A percentile compares a stretch with the other conserved stretches of the same genome.
Conservation (phyloP, 1,140 invertebrate genomes). For the Drosophila navojoa region DNA sequence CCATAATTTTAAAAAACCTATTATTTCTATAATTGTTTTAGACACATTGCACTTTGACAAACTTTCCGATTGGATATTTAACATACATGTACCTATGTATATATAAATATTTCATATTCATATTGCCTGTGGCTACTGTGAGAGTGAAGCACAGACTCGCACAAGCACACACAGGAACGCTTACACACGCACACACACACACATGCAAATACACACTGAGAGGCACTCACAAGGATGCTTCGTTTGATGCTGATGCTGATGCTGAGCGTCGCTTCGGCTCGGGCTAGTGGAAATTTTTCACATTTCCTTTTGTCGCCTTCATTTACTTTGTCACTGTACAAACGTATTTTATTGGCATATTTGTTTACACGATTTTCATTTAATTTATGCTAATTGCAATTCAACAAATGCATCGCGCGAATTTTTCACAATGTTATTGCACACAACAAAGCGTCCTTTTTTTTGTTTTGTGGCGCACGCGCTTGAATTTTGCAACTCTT, state of each 20-base stretch:
- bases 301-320: constrained; percentile 14
- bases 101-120: constrained; percentile 26
- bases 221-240: constrained; percentile 64
- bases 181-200: constrained; percentile 30
- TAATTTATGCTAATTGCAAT: constrained; percentile 1
- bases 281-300: constrained; percentile 14
- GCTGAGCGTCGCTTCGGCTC: constrained; percentile 36
- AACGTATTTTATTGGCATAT: constrained; percentile 2
- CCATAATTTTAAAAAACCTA: no score
- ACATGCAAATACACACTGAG: constrained; percentile 27
- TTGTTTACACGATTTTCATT: not conserved
- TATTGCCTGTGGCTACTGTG: constrained; percentile 7
- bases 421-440: constrained; percentile 19
- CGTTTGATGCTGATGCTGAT: constrained; percentile 34
- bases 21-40: not conserved
- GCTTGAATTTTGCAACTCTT: constrained; percentile 5
- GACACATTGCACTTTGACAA: constrained; percentile 10
- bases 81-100: constrained; percentile 30
- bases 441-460: constrained; percentile 8
- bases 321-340: not conserved
- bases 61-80: constrained; percentile 15
- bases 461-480: constrained; percentile 35
- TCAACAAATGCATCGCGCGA: constrained; percentile 8
- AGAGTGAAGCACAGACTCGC: constrained; percentile 42
- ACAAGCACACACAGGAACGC: no score